Base-by-base conservation (phyloP, 2,888 invertebrate species). In the Ptilodon capucinus region DNA sequence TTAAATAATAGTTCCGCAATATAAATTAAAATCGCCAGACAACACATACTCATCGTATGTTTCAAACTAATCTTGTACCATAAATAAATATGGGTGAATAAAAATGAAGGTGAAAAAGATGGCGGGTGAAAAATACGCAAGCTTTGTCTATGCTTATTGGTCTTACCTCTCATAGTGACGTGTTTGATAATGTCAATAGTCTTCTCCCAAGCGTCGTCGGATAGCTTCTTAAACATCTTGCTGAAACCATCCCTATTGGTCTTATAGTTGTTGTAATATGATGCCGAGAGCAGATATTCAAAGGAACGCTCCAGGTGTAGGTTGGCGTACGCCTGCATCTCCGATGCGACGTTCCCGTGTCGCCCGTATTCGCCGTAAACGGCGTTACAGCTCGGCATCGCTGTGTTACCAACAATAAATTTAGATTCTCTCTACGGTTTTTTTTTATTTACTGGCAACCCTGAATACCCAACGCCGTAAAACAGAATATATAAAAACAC, bases 181-280 rank as follows among this genome's bases (percentile, higher is more conserved):
- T 95, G 95, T 75, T 97, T 95, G 66, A 96, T 95, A n/a, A 96
- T 69, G 8, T 94, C 93, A 65, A 96, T 93, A 25, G 93, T 92
- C 68, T 95, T 93, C 13, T 93, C 92, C 94, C 96, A 97, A 4
- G 94, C 90, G 9, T 93, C 87, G 64, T 97, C 96, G 0, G 96
- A 95, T 8, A 96, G 81, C 48, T 93, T 93, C 63, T 93, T 92
- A 87, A 95, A 96, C 8, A 96, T 81, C 71, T 94, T 94, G 64
- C 93, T 92, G 82, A 97, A 96, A 3, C 97, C 97, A 17, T 91
- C 92, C 23, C 97, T 92, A 83, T 95, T 95, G 21, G 94, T 94
- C 73, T 94, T 93, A 77, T 94, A 96, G 69, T 95, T 95, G 67
- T 94, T 94, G 81, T 95, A 97, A 79, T 95, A 94, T 0, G 95